Conservation (phyloP, 2,113 vertebrate species). For the Indicator maculatus region DNA sequence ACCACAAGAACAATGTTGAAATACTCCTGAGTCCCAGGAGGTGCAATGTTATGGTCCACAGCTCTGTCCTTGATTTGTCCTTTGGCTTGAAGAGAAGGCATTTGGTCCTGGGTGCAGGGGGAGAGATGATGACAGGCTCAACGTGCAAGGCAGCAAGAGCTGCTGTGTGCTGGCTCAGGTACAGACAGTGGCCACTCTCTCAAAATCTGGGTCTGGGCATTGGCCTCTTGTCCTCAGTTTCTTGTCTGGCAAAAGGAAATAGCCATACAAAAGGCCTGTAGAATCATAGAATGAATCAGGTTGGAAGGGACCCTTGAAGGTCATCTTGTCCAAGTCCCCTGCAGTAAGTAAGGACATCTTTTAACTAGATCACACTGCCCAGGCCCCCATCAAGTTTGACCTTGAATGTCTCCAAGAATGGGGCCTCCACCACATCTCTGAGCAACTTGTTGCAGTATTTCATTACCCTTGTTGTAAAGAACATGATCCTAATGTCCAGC, state of each 20-base stretch:
- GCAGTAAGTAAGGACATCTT: too few relatives aligned
- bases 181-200: accelerated
- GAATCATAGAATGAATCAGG: too few relatives aligned
- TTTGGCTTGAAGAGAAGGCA: background rate
- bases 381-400: too few relatives aligned
- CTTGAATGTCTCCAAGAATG: too few relatives aligned
- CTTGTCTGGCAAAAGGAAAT: background rate
- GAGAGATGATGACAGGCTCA: background rate
- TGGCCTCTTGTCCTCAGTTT: background rate
- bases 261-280: background rate
- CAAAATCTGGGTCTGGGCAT: background rate
- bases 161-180: background rate
- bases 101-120: background rate
- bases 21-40: constrained; percentile 32
- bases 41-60: background rate
- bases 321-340: too few relatives aligned
- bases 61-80: constrained; percentile 55
- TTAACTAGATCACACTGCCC: too few relatives aligned
- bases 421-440: too few relatives aligned
- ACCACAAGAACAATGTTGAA: constrained; percentile 38
- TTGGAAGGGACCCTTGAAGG: too few relatives aligned
- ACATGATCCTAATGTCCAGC: too few relatives aligned
- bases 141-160: background rate
- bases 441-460: too few relatives aligned
- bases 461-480: too few relatives aligned